Percentiles rank a stretch among this genome's conserved stretches.
phyloP scores from a whole-genome alignment of 2,888 invertebrate genomes.

The Notodonta ziczac region DNA sequence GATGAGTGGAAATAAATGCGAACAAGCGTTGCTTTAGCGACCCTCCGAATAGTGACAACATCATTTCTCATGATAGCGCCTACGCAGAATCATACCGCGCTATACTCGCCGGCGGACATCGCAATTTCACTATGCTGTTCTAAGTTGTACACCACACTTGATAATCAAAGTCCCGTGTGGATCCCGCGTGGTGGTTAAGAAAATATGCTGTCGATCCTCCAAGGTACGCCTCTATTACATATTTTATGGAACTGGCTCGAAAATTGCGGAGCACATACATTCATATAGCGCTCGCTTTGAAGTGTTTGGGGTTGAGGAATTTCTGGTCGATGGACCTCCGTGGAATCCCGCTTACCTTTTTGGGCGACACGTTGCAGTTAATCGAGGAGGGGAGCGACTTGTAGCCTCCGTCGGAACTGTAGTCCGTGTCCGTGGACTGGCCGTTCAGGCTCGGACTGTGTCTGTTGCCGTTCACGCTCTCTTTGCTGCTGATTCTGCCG shows the following conservation, averaged over 20 bases:
- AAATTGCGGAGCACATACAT: constrained; percentile 26
- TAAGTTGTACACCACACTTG: constrained; percentile 7
- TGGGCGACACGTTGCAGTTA: constrained; percentile 72
- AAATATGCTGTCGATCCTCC: constrained; percentile 24
- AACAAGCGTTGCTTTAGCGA: constrained; percentile 64
- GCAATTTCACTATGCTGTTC: constrained; percentile 31
- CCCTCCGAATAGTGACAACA: constrained; percentile 30
- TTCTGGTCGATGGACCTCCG: constrained; percentile 77
- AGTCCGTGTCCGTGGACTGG: constrained; percentile 80
- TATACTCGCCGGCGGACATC: constrained; percentile 25
- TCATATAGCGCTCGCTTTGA: constrained; percentile 77
- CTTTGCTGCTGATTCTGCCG: constrained; percentile 73
- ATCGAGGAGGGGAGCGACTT: constrained; percentile 81
- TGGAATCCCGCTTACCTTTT: constrained; percentile 79
- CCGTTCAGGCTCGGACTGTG: constrained; percentile 75
- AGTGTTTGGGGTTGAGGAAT: constrained; percentile 73
- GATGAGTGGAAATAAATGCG: constrained; percentile 69
- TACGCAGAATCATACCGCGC: constrained; percentile 38
- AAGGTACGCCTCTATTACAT: constrained; percentile 38
- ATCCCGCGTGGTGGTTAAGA: background rate
- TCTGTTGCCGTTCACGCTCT: constrained; percentile 72
- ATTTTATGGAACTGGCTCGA: constrained; percentile 41
- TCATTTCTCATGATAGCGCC: constrained; percentile 7
- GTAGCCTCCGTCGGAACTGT: constrained; percentile 81
- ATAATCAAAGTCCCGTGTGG: no score